These are phyloP conservation scores for Panurus biarmicus DNA, from an alignment of 2,113 vertebrate genomes.

Conservation along the genomic window DNA sequence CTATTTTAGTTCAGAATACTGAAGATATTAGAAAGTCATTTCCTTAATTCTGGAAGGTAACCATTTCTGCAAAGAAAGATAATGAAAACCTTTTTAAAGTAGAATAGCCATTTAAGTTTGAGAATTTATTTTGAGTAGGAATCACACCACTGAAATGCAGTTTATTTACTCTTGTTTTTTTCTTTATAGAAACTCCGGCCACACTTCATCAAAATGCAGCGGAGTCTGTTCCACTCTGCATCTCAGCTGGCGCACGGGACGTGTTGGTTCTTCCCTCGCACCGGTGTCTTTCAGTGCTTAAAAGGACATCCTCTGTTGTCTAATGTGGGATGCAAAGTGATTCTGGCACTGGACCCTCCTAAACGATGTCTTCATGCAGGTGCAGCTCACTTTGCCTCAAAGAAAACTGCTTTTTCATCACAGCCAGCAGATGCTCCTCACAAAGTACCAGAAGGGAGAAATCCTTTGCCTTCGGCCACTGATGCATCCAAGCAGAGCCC, in stretches of 20 bases:
- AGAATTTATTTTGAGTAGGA: neutral
- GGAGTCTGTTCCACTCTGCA: slow-evolving; percentile 57
- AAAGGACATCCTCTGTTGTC: slow-evolving; percentile 27
- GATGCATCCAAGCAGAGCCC: slow-evolving; percentile 9
- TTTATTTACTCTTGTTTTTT: neutral
- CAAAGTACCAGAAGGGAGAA: slow-evolving; percentile 4
- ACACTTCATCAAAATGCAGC: slow-evolving; percentile 70
- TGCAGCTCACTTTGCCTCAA: slow-evolving; percentile 4
- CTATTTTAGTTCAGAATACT: neutral
- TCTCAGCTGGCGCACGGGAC: slow-evolving; percentile 58
- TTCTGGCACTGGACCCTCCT: slow-evolving; percentile 36
- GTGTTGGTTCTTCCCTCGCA: slow-evolving; percentile 36
- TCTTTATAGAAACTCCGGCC: slow-evolving; percentile 36
- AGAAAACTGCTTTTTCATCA: slow-evolving; percentile 27
- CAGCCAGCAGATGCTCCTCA: neutral
- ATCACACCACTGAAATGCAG: neutral
- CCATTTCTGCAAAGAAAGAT: neutral
- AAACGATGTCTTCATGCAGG: slow-evolving; percentile 66
- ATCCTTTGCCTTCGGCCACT: neutral
- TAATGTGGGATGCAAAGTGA: slow-evolving; percentile 43
- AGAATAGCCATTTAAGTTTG: neutral
- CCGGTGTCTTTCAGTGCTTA: slow-evolving; percentile 24
- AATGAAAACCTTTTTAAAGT: neutral
- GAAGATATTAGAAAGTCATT: neutral
- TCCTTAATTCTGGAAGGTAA: neutral